phyloP scores from a whole-genome alignment of 2,888 invertebrate genomes.

The Arrhopalites spinosus region DNA sequence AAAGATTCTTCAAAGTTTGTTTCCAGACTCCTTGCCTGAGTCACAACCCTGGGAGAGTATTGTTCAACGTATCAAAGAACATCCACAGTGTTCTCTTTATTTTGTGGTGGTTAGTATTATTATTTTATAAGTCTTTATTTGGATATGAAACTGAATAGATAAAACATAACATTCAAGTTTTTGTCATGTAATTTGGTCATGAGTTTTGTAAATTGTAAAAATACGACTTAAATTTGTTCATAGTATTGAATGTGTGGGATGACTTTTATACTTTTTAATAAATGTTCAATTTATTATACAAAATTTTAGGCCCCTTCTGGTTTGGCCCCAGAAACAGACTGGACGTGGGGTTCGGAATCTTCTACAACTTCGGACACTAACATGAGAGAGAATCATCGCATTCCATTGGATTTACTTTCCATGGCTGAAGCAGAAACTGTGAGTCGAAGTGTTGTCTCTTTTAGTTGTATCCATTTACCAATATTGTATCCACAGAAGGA shows the following conservation, averaged over 20 bases:
- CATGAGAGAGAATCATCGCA: slow-evolving; percentile 75
- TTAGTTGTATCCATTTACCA: background rate
- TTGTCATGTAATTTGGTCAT: too few relatives aligned
- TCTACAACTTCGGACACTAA: slow-evolving; percentile 70
- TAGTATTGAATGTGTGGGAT: too few relatives aligned
- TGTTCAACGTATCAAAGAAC: slow-evolving; percentile 82
- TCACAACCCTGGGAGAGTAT: slow-evolving; percentile 69
- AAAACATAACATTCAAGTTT: too few relatives aligned
- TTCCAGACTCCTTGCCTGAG: slow-evolving; percentile 67
- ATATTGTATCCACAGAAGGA: background rate
- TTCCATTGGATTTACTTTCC: slow-evolving; percentile 90
- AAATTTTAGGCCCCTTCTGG: slow-evolving; percentile 67
- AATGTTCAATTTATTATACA: too few relatives aligned
- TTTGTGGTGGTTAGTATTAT: too few relatives aligned
- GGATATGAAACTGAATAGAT: too few relatives aligned
- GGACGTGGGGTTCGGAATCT: slow-evolving; percentile 66
- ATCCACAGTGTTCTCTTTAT: slow-evolving; percentile 91
- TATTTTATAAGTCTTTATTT: too few relatives aligned
- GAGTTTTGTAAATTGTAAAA: too few relatives aligned
- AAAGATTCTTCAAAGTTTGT: slow-evolving; percentile 68
- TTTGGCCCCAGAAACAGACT: slow-evolving; percentile 64
- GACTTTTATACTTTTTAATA: too few relatives aligned
- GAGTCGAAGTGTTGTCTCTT: slow-evolving; percentile 10
- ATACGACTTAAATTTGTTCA: too few relatives aligned
- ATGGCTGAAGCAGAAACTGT: slow-evolving; percentile 87